These are phyloP conservation scores for Astreopora myriophthalma DNA, from an alignment of 64 coral and sea anemone genomes.

Conservation along the genomic window DNA sequence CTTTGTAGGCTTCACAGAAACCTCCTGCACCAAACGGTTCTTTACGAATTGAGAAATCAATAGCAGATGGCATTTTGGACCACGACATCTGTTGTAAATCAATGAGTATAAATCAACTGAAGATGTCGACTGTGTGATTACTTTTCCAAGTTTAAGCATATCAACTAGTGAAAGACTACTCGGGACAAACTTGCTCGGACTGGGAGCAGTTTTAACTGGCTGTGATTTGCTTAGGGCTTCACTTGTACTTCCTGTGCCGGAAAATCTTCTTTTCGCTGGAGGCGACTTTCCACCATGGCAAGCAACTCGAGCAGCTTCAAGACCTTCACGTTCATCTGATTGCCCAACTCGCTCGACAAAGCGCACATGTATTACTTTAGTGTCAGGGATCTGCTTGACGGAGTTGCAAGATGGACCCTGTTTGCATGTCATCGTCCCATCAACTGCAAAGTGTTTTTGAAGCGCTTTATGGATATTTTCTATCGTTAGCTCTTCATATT, in stretches of 20 bases:
- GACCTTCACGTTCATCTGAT: background rate
- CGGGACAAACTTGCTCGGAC: constrained; percentile 27
- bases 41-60: constrained; percentile 28
- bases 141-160: constrained; percentile 31
- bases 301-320: background rate
- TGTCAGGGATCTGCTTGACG: constrained; percentile 32
- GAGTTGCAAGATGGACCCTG: constrained; percentile 32
- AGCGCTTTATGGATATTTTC: constrained; percentile 21
- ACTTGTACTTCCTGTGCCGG: constrained; percentile 4
- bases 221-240: background rate
- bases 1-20: constrained; percentile 25
- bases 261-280: constrained; percentile 32
- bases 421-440: background rate
- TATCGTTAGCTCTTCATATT: background rate
- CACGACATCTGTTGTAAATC: constrained; percentile 18
- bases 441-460: constrained; percentile 16
- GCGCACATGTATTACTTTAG: constrained; percentile 39
- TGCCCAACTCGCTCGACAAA: constrained; percentile 36
- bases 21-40: constrained; percentile 25
- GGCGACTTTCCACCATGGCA: background rate
- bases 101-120: constrained; percentile 24
- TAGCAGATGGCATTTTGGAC: background rate
- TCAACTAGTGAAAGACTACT: constrained; percentile 26
- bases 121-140: constrained; percentile 26
- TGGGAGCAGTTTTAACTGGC: background rate